Evolutionary conservation across 2,888 invertebrate species (phyloP).

Genomic region (Torymus auratus): DNA sequence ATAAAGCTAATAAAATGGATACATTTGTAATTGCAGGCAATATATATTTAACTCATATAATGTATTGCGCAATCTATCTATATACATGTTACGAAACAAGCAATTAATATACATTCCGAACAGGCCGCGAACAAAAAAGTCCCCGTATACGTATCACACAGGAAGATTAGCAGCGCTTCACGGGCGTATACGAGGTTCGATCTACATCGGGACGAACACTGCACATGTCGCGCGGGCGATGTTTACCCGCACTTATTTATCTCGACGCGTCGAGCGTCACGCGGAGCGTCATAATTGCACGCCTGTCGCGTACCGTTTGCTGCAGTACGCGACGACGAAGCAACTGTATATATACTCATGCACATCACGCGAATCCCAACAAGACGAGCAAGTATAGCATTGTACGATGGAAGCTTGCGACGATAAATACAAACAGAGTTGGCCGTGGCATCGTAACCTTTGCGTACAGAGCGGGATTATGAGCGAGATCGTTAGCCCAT

Average conservation of each 20-base stretch:
- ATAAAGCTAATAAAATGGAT: too few relatives aligned
- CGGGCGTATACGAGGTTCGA: background rate
- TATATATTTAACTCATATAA: background rate
- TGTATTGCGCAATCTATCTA: background rate
- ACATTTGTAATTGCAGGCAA: too few relatives aligned
- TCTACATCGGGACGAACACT: too few relatives aligned
- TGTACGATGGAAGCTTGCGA: too few relatives aligned
- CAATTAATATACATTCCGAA: too few relatives aligned
- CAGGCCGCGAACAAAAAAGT: too few relatives aligned
- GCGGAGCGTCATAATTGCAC: conserved; percentile 37
- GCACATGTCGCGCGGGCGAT: background rate
- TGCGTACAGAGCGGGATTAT: conserved; percentile 65
- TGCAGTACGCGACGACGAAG: too few relatives aligned
- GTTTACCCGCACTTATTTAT: conserved; percentile 21
- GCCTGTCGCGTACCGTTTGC: conserved; percentile 44
- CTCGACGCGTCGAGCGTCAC: background rate
- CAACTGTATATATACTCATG: background rate
- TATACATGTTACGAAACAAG: too few relatives aligned
- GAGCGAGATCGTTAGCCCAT: conserved; percentile 65
- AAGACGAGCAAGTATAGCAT: background rate
- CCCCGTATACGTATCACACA: background rate
- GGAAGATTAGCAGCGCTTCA: background rate
- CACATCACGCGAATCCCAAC: background rate
- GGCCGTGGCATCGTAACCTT: conserved; percentile 74
- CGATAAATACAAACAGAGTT: conserved; percentile 53